Percentiles rank a stretch among this genome's conserved stretches.
Conservation (phyloP, 2,888 invertebrate genomes). For the Napeogenes inachia region DNA sequence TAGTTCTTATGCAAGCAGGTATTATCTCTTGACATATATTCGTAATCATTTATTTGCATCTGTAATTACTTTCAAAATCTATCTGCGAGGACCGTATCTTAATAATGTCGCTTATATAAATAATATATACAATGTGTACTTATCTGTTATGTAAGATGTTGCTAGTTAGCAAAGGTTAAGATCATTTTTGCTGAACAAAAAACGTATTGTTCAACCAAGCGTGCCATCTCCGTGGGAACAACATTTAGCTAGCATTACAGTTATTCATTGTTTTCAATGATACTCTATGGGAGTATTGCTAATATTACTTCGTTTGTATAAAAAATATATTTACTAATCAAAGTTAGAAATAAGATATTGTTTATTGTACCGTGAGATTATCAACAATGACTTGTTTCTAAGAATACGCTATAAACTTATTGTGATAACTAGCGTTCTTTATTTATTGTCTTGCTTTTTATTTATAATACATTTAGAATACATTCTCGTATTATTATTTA, state of each 20-base stretch:
- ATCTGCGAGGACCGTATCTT: background rate
- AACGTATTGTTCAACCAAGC: constrained; percentile 24
- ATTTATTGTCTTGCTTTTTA: no score
- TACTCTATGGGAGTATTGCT: constrained; percentile 4
- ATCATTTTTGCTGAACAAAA: constrained; percentile 18
- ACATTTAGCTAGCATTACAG: constrained; percentile 13
- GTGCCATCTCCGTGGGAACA: constrained; percentile 29
- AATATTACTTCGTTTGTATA: background rate
- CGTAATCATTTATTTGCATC: constrained; percentile 17
- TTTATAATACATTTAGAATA: no score
- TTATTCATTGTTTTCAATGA: background rate
- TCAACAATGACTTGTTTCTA: no score
- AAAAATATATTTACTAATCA: background rate
- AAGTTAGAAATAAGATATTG: no score
- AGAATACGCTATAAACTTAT: no score
- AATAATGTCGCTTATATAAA: no score
- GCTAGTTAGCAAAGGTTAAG: constrained; percentile 7
- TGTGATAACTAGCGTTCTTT: no score
- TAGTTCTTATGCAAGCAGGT: constrained; percentile 29
- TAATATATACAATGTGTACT: no score
- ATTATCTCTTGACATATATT: constrained; percentile 35
- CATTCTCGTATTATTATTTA: no score
- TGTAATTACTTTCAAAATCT: background rate
- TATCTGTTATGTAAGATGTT: background rate
- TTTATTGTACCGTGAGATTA: no score